Evolutionary conservation across 2,797 vertebrate species (phyloP).

Genomic region (Zonotrichia albicollis): DNA sequence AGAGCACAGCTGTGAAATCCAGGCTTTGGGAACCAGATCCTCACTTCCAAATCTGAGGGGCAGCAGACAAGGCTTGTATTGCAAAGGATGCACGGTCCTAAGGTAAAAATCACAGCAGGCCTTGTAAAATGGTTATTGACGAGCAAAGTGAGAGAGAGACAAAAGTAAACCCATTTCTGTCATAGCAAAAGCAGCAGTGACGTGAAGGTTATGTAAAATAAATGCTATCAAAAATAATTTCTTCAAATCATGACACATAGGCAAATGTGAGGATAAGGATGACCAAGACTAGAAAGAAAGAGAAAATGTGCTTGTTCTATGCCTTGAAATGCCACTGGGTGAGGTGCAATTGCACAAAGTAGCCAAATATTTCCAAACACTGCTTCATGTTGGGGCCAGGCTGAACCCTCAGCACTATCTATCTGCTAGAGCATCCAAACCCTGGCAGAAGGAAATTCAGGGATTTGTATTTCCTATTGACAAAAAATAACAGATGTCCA

Average conservation of each 20-base stretch:
- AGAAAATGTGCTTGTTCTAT: not conserved
- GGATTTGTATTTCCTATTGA: not conserved
- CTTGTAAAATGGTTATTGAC: not conserved
- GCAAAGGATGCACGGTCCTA: not conserved
- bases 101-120: not conserved
- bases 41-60: not conserved
- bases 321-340: not conserved
- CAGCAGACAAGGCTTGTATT: not conserved
- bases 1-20: conserved; percentile 48
- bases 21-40: conserved; percentile 17
- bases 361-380: not conserved
- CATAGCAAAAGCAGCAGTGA: not conserved
- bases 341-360: not conserved
- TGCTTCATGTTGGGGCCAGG: not conserved
- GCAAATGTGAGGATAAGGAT: not conserved
- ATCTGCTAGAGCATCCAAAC: fast-evolving
- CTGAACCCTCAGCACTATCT: not conserved
- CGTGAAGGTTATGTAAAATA: not conserved
- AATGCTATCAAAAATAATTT: not conserved
- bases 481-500: not conserved
- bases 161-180: not conserved
- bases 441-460: not conserved
- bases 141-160: not conserved
- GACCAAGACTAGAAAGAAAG: not conserved
- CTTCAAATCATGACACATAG: not conserved